Base-by-base conservation (phyloP, 2,888 invertebrate species). In the Eugnorisma glareosa region DNA sequence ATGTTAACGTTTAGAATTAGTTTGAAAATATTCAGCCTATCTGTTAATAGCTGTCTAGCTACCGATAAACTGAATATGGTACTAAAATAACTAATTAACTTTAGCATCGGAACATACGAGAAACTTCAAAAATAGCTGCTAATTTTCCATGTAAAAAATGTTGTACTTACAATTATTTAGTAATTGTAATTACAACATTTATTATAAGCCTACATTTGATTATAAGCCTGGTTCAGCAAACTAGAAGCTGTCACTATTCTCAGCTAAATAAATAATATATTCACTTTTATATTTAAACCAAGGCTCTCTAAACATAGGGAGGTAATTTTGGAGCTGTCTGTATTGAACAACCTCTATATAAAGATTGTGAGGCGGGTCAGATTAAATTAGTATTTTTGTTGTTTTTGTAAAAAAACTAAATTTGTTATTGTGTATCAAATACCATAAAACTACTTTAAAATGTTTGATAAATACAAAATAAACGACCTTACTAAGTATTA, bases 141-240 rank as follows among this genome's bases (percentile, higher is more conserved):
- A 1, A 11, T 10, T 28, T 59, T 59, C 31, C 10, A 43, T n/a
- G 28, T 31, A 35, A 2, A 10, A n/a, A 70, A 72, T n/a, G n/a
- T n/a, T n/a, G n/a, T n/a, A n/a, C n/a, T n/a, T n/a, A n/a, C n/a
- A n/a, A n/a, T n/a, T n/a, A n/a, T n/a, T n/a, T n/a, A n/a, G n/a
- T n/a, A n/a, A n/a, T n/a, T n/a, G n/a, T n/a, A n/a, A n/a, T n/a
- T n/a, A n/a, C n/a, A n/a, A n/a, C n/a, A n/a, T n/a, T n/a, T n/a
- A n/a, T n/a, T n/a, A n/a, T n/a, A n/a, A n/a, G n/a, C n/a, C 31
- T 31, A 7, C 18, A n/a, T 77, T 69, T 64, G 18, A 37, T 40
- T 24, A 28, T 24, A 63, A 45, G 15, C 31, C 63, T 10, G n/a
- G 10, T 31, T 66, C n/a, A 35, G 11, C 21, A 24, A 54, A 31